A percentile compares a stretch with the other conserved stretches of the same genome.
Conservation (phyloP, 2,113 vertebrate species). For the Gopherus flavomarginatus region DNA sequence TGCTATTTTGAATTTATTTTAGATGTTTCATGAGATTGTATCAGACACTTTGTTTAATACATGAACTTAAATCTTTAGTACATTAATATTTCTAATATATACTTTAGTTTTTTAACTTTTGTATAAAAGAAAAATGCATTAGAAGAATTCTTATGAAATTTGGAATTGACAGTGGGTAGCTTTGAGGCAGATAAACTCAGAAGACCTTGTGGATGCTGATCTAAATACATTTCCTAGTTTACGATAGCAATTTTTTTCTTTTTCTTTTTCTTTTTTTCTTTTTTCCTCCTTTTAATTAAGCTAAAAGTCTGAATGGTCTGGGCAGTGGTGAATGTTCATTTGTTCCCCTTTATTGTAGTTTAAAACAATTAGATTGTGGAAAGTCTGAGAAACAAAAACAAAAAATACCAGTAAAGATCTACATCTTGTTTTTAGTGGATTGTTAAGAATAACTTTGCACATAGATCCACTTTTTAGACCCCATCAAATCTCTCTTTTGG, state of each 20-base stretch:
- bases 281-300: conserved; percentile 77
- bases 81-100: conserved; percentile 59
- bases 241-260: conserved; percentile 79
- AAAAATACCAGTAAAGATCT: conserved; percentile 80
- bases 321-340: conserved; percentile 96
- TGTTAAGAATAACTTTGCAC: conserved; percentile 86
- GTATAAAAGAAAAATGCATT: conserved; percentile 56
- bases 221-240: conserved; percentile 85
- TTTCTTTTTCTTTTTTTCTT: conserved; percentile 45
- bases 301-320: conserved; percentile 88
- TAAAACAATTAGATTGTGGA: conserved; percentile 82
- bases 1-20: conserved; percentile 73
- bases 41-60: conserved; percentile 57
- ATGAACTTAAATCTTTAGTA: conserved; percentile 56
- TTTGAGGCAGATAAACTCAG: conserved; percentile 78
- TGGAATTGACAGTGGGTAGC: conserved; percentile 59
- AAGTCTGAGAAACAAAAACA: conserved; percentile 74
- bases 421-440: conserved; percentile 84
- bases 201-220: conserved; percentile 86
- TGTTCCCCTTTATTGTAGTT: conserved; percentile 82
- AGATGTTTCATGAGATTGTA: conserved; percentile 75
- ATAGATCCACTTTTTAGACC: conserved; percentile 78
- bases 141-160: background rate
- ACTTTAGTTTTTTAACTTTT: conserved; percentile 59
- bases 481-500: conserved; percentile 75